Evolutionary conservation across 2,888 invertebrate species (phyloP), one percentile per base, ranked within the genome.

Genomic region (Piscicola geometra): DNA sequence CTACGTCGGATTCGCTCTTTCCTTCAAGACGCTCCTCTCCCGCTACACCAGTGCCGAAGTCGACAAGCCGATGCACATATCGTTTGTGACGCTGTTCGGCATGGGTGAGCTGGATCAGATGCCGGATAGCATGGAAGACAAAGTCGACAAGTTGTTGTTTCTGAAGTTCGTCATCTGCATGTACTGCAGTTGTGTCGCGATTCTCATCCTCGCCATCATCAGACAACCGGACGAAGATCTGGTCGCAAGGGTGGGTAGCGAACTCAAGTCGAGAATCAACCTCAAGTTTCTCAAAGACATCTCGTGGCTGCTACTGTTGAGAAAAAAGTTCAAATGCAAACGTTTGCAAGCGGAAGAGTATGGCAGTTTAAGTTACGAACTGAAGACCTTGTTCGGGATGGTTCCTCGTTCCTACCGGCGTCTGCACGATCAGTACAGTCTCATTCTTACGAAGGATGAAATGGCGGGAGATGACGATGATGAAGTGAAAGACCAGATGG

Each of bases 191-290:
- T n/a, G 47, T n/a, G 28, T 36, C n/a, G 73, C 73, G 25, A 36
- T 73, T 25, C 35, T 73, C n/a, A 52, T 73, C 32, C 60, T 73
- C n/a, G 73, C 73, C 35, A 73, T 73, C 60, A 73, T 73, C 47
- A 30, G 73, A 73, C 73, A 73, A 25, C 73, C 73, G n/a, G 73
- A 73, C 64, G 60, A 56, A 25, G 73, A 73, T 30, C 35, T 73
- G 1, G 73, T 73, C 15, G 41, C 56, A 2, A 60, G 64, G 52
- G 73, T 73, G 2, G 73, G 73, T 0, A 64, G 36, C 35, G 64
- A 73, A 60, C 64, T 73, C n/a, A 52, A 35, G 15, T 33, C 64
- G 0, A 64, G 25, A 25, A 30, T 73, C 28, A 73, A 73, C 28
- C 35, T 73, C 9, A 47, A 36, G 5, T 32, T 73, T 28, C 60